A percentile compares a stretch with the other conserved stretches of the same genome.
phyloP scores from a whole-genome alignment of 2,888 invertebrate species.

The Agelastica alni region DNA sequence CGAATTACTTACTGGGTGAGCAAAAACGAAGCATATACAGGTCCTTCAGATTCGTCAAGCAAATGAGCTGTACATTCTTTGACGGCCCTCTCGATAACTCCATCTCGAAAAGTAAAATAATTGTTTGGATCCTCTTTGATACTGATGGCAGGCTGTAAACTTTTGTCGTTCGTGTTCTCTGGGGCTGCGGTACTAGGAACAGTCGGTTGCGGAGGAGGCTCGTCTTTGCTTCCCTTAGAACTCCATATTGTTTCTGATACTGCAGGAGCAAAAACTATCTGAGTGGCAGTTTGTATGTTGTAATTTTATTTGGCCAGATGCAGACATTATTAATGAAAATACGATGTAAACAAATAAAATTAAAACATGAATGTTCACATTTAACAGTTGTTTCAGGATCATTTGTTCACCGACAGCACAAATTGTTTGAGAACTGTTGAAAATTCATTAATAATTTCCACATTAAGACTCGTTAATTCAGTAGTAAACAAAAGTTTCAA shows the following conservation, averaged over 20 bases:
- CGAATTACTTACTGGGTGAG: constrained; percentile 78
- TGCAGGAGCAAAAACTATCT: constrained; percentile 13
- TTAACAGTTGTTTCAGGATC: too few relatives aligned
- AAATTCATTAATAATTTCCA: too few relatives aligned
- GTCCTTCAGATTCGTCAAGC: constrained; percentile 70
- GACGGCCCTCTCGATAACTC: constrained; percentile 73
- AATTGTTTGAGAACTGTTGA: too few relatives aligned
- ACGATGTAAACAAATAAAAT: too few relatives aligned
- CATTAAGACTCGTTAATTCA: too few relatives aligned
- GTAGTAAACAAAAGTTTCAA: too few relatives aligned
- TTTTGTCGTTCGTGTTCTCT: constrained; percentile 33
- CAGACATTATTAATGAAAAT: too few relatives aligned
- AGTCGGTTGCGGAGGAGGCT: constrained; percentile 3
- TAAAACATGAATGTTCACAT: too few relatives aligned
- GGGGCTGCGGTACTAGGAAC: constrained; percentile 32
- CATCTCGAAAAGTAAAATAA: constrained; percentile 75
- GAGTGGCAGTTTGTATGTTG: too few relatives aligned
- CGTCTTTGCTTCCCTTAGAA: constrained; percentile 40
- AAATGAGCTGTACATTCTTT: constrained; percentile 70
- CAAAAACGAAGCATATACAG: constrained; percentile 75
- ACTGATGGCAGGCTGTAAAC: constrained; percentile 38
- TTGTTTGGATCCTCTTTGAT: constrained; percentile 64
- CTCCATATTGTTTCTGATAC: constrained; percentile 51
- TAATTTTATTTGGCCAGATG: too few relatives aligned
- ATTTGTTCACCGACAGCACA: too few relatives aligned